A percentile compares a stretch with the other conserved stretches of the same genome.
Evolutionary conservation across 2,113 vertebrate species (phyloP).

Genomic region (Murina feae): DNA sequence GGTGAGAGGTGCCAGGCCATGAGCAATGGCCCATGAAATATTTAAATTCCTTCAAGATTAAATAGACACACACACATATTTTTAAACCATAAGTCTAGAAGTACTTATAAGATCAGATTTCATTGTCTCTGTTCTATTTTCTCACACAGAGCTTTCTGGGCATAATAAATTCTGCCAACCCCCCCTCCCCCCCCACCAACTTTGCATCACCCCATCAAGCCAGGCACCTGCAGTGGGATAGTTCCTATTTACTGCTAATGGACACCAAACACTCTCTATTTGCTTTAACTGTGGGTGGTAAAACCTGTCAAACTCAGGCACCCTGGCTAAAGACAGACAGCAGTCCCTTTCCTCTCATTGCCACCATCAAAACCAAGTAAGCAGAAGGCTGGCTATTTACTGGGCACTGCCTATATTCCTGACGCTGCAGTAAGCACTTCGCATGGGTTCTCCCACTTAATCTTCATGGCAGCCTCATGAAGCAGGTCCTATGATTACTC

Average conservation of each 20-base stretch:
- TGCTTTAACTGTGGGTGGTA: slow-evolving; percentile 4
- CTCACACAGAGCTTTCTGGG: neutral
- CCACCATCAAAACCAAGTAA: neutral
- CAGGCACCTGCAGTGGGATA: neutral
- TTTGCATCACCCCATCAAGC: neutral
- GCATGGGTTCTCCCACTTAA: neutral
- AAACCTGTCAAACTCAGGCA: neutral
- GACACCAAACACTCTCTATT: neutral
- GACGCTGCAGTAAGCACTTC: neutral
- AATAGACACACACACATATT: neutral
- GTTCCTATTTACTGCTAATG: neutral
- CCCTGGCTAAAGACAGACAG: neutral
- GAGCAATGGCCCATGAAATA: neutral
- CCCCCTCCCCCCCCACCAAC: neutral
- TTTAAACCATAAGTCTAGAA: neutral
- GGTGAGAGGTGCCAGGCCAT: neutral
- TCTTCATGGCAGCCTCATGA: neutral
- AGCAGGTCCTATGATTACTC: neutral
- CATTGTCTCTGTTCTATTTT: neutral
- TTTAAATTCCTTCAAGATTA: neutral
- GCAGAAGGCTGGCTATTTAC: neutral
- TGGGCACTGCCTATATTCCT: neutral
- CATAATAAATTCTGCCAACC: neutral
- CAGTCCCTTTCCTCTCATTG: neutral
- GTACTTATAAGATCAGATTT: slow-evolving; percentile 6